These are phyloP conservation scores for Stigmatopora argus DNA, from an alignment of 2,113 vertebrate genomes.

Conservation along the genomic window DNA sequence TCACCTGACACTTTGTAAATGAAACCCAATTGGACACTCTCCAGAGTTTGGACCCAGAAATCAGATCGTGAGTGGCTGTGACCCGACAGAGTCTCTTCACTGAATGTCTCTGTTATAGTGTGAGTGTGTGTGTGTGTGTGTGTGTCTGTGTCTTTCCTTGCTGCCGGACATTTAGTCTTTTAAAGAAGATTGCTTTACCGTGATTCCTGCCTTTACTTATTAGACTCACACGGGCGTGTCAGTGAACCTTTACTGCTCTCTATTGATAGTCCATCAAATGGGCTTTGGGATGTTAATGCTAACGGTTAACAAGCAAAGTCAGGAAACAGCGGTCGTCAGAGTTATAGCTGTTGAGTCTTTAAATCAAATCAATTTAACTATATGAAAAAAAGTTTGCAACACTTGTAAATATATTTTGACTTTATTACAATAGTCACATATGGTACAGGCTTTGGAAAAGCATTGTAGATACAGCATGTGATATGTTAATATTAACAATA, in stretches of 20 bases:
- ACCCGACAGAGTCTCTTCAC: constrained; percentile 38
- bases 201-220: constrained; percentile 22
- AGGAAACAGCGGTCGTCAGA: neutral
- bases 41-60: constrained; percentile 45
- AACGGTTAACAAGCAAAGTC: constrained; percentile 5
- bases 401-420: neutral
- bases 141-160: constrained; percentile 21
- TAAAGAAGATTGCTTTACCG: constrained; percentile 23
- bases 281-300: constrained; percentile 11
- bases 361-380: neutral
- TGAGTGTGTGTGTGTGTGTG: neutral
- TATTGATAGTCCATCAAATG: constrained; percentile 41
- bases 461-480: too few relatives aligned
- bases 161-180: constrained; percentile 38
- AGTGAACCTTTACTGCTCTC: constrained; percentile 25
- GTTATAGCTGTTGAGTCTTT: neutral
- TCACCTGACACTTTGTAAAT: constrained; percentile 54
- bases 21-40: constrained; percentile 55
- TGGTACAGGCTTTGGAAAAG: too few relatives aligned
- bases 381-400: neutral
- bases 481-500: too few relatives aligned
- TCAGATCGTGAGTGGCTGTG: constrained; percentile 47
- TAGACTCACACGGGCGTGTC: constrained; percentile 28
- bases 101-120: neutral
- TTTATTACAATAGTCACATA: neutral